Evolutionary conservation across 2,113 vertebrate species (phyloP).

Genomic region (Antennarius striatus): DNA sequence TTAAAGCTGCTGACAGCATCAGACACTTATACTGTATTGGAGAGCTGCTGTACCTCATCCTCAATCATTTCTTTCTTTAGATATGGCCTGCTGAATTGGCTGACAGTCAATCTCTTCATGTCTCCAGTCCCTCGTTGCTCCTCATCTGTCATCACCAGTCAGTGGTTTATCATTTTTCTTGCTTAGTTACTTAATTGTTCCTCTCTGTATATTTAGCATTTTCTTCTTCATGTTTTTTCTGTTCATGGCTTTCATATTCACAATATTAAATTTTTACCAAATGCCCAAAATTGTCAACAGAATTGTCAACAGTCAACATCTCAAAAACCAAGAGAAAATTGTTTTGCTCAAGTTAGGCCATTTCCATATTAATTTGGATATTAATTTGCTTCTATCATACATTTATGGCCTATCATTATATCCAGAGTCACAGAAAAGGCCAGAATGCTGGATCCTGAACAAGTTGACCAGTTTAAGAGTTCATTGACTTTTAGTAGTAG

Average conservation of each 20-base stretch:
- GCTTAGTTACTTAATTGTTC: not conserved
- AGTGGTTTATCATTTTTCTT: conserved; percentile 2
- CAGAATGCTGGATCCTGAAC: conserved; percentile 30
- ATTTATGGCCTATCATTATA: not conserved
- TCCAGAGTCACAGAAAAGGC: conserved; percentile 49
- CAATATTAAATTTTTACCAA: not conserved
- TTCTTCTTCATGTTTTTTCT: not conserved
- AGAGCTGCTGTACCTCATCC: conserved; percentile 78
- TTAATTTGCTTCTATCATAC: no score
- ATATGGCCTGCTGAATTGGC: conserved; percentile 80
- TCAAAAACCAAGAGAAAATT: not conserved
- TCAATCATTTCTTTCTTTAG: conserved; percentile 86
- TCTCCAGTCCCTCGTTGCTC: conserved; percentile 18
- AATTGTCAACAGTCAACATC: not conserved
- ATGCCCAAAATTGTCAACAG: not conserved
- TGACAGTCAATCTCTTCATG: conserved; percentile 38
- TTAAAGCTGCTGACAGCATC: conserved; percentile 90
- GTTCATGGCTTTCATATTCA: no score
- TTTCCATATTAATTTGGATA: not conserved
- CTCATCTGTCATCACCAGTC: conserved; percentile 6
- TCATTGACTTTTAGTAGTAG: conserved; percentile 60
- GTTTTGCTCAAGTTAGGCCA: no score
- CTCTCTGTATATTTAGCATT: conserved; percentile 6
- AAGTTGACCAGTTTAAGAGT: conserved; percentile 42
- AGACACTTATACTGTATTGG: conserved; percentile 85